phyloP scores from a whole-genome alignment of 2,797 vertebrate species.

The Danio tinwini region DNA sequence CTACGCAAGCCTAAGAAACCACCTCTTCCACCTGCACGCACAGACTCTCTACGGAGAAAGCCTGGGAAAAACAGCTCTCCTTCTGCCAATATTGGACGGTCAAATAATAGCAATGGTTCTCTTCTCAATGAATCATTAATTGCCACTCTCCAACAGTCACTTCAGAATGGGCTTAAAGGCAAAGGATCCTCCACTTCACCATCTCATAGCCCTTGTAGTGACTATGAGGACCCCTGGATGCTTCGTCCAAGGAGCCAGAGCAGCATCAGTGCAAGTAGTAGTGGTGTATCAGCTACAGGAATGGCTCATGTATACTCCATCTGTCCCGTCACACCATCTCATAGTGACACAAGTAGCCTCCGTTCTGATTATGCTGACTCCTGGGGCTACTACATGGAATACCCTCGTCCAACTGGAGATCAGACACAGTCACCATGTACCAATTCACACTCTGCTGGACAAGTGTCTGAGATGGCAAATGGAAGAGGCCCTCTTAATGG shows the following conservation, averaged over 20 bases:
- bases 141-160: conserved; percentile 91
- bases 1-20: conserved; percentile 94
- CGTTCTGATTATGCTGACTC: conserved; percentile 93
- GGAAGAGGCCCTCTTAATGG: conserved; percentile 70
- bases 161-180: conserved; percentile 87
- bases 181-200: conserved; percentile 84
- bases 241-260: conserved; percentile 92
- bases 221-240: conserved; percentile 95
- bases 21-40: conserved; percentile 90
- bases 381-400: conserved; percentile 93
- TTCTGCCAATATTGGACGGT: conserved; percentile 38
- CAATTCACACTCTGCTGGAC: conserved; percentile 59
- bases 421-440: conserved; percentile 72
- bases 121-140: conserved; percentile 90
- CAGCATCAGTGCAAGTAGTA: conserved; percentile 87
- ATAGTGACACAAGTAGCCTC: conserved; percentile 95
- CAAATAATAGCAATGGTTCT: conserved; percentile 67
- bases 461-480: conserved; percentile 70
- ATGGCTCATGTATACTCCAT: conserved; percentile 86
- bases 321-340: conserved; percentile 88
- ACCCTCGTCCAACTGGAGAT: conserved; percentile 77
- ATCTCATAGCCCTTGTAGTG: conserved; percentile 94
- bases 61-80: conserved; percentile 73
- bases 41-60: conserved; percentile 90
- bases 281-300: conserved; percentile 82